Conservation (phyloP, 2,113 vertebrate genomes). For the Hippoglossus stenolepis region DNA sequence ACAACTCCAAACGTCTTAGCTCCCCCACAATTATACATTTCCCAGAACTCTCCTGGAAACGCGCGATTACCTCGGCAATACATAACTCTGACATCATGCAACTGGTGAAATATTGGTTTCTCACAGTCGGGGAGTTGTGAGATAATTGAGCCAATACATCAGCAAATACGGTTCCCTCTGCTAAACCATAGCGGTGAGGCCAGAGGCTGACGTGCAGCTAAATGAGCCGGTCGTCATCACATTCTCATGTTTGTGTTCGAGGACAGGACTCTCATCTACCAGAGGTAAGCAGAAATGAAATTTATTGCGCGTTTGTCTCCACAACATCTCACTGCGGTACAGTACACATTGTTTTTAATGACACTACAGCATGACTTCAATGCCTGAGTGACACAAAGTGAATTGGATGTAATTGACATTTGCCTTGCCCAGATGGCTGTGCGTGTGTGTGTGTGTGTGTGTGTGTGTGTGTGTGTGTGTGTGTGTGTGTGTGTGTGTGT, state of each 20-base stretch:
- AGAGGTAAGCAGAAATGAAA: conserved; percentile 37
- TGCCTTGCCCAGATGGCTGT: conserved; percentile 66
- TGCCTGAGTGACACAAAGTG: conserved; percentile 53
- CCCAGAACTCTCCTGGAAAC: conserved; percentile 54
- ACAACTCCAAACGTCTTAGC: conserved; percentile 10
- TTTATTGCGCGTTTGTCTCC: conserved; percentile 26
- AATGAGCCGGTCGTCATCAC: not conserved
- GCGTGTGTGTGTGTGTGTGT: conserved; percentile 21
- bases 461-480: conserved; percentile 11
- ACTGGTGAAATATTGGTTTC: conserved; percentile 51
- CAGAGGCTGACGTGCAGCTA: conserved; percentile 24
- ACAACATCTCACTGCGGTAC: conserved; percentile 5
- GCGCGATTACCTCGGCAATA: conserved; percentile 11
- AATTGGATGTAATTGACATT: conserved; percentile 70
- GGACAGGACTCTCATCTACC: conserved; percentile 28
- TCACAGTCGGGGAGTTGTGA: conserved; percentile 43
- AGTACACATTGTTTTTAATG: conserved; percentile 36
- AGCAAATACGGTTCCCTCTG: not conserved
- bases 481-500: conserved; percentile 22
- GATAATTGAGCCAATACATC: conserved; percentile 55
- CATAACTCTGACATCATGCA: conserved; percentile 55
- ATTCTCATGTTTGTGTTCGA: conserved; percentile 16
- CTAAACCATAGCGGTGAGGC: not conserved
- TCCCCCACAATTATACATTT: conserved; percentile 41
- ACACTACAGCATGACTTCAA: conserved; percentile 33